Evolutionary conservation across 2,113 vertebrate genomes (phyloP).

Genomic region (Oryzias javanicus): DNA sequence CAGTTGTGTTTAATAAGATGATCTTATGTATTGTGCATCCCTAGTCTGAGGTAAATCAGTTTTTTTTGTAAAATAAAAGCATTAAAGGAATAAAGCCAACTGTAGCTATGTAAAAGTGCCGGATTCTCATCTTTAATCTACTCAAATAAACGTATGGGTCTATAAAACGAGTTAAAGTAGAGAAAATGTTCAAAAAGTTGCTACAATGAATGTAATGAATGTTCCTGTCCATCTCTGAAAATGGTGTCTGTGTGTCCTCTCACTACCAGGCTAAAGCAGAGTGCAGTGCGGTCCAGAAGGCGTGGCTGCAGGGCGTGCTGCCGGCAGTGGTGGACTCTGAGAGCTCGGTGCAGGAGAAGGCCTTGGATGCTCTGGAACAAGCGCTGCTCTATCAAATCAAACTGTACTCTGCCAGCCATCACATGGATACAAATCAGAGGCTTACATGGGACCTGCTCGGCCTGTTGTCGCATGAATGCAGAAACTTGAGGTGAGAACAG

Average conservation of each 20-base stretch:
- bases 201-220: no score
- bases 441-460: slow-evolving; percentile 87
- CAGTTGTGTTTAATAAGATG: no score
- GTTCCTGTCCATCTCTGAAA: no score
- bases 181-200: no score
- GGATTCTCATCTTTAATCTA: no score
- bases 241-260: neutral
- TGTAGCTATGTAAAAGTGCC: no score
- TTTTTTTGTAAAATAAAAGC: no score
- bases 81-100: no score
- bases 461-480: slow-evolving; percentile 80
- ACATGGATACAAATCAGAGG: slow-evolving; percentile 68
- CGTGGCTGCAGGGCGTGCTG: slow-evolving; percentile 85
- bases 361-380: slow-evolving; percentile 86
- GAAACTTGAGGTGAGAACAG: slow-evolving; percentile 80
- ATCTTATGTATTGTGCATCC: no score
- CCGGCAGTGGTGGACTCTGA: slow-evolving; percentile 85
- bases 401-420: slow-evolving; percentile 42
- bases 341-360: slow-evolving; percentile 87
- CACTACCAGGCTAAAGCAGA: slow-evolving; percentile 74
- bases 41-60: no score
- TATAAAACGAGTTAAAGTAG: no score
- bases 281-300: slow-evolving; percentile 78
- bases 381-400: slow-evolving; percentile 83
- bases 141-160: no score